These are phyloP conservation scores for Brachypalpus laphriformis DNA, from an alignment of 2,888 invertebrate species.

Conservation along the genomic window DNA sequence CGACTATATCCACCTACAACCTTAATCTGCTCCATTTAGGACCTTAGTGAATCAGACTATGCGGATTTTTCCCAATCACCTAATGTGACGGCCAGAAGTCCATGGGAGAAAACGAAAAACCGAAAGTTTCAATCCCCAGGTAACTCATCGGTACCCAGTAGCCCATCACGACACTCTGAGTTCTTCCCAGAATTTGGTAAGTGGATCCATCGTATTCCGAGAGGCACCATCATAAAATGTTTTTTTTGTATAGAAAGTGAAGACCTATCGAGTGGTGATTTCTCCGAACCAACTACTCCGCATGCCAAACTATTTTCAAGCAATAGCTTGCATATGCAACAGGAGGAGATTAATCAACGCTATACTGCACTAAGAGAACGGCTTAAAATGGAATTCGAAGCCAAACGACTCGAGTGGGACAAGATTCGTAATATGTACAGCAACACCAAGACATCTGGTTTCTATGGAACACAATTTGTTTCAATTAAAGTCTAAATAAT, in stretches of 20 bases:
- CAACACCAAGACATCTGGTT: constrained; percentile 68
- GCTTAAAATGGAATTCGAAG: constrained; percentile 89
- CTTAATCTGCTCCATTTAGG: constrained; percentile 70
- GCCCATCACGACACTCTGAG: constrained; percentile 87
- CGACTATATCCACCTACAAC: too few species aligned
- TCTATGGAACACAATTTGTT: neutral
- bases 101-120: constrained; percentile 63
- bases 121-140: constrained; percentile 81
- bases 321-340: constrained; percentile 80
- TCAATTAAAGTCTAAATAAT: constrained; percentile 5
- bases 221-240: neutral
- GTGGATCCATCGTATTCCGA: constrained; percentile 75
- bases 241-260: constrained; percentile 80
- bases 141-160: constrained; percentile 86
- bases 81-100: constrained; percentile 32
- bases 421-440: constrained; percentile 75
- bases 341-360: constrained; percentile 88
- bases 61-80: constrained; percentile 78
- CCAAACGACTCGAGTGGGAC: constrained; percentile 88
- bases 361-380: constrained; percentile 89
- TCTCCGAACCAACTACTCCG: constrained; percentile 83
- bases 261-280: constrained; percentile 83
- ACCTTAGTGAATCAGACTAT: constrained; percentile 81
- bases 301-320: constrained; percentile 77
- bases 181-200: constrained; percentile 87